Evolutionary conservation across 2,797 vertebrate species (phyloP).

Genomic region (Leptodactylus fallax): DNA sequence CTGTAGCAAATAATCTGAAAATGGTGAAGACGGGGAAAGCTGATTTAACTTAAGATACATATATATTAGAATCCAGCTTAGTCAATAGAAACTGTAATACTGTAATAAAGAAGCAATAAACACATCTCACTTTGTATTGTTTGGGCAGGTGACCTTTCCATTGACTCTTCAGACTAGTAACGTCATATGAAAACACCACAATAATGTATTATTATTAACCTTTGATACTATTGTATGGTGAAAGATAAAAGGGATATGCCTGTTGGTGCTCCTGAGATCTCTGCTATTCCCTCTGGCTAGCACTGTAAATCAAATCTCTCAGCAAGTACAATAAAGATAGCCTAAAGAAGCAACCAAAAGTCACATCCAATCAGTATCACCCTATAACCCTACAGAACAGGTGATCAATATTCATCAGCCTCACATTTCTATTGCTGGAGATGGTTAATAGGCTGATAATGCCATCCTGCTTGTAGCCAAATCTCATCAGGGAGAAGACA

Average conservation of each 20-base stretch:
- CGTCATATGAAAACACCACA: conserved; percentile 34
- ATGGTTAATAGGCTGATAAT: conserved; percentile 73
- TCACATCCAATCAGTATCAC: conserved; percentile 70
- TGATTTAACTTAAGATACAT: neutral
- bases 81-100: neutral
- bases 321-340: conserved; percentile 63
- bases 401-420: conserved; percentile 74
- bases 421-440: conserved; percentile 68
- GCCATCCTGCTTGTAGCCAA: conserved; percentile 70
- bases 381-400: conserved; percentile 66
- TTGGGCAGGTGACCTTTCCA: neutral
- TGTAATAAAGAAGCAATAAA: conserved; percentile 10
- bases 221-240: conserved; percentile 25
- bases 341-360: conserved; percentile 61
- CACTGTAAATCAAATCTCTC: conserved; percentile 55
- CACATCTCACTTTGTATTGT: neutral
- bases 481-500: conserved; percentile 72
- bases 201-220: conserved; percentile 48
- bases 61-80: neutral
- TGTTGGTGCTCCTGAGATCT: conserved; percentile 15
- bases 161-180: conserved; percentile 31
- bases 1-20: neutral
- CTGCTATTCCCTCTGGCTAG: fast-evolving
- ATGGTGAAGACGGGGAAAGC: neutral
- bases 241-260: conserved; percentile 36